These are phyloP conservation scores for Phaethon lepturus DNA, from an alignment of 2,113 vertebrate genomes.

Conservation along the genomic window DNA sequence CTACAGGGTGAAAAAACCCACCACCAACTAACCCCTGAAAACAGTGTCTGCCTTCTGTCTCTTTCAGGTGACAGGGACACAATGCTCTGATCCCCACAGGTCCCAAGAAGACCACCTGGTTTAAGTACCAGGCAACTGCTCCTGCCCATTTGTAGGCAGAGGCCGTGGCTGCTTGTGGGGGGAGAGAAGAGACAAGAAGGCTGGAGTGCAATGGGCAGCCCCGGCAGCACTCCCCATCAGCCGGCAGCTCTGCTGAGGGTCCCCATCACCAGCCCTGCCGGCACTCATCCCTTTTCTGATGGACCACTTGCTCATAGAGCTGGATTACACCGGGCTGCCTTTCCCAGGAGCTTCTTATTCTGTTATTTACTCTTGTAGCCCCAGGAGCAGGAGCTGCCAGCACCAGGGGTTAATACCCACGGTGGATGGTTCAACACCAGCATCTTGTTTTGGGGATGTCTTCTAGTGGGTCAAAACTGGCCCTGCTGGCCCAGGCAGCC, in stretches of 20 bases:
- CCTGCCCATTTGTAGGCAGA: neutral
- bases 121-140: neutral
- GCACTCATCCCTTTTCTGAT: neutral
- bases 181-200: neutral
- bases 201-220: neutral
- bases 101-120: neutral
- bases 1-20: neutral
- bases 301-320: accelerated
- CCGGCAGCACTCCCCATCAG: accelerated
- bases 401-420: neutral
- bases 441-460: neutral
- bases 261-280: neutral
- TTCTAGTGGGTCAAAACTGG: neutral
- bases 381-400: neutral
- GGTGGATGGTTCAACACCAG: accelerated
- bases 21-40: neutral
- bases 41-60: neutral
- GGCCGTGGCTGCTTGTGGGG: accelerated
- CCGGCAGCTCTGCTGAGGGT: neutral
- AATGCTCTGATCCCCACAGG: accelerated
- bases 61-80: neutral
- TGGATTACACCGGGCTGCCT: neutral
- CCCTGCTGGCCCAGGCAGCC: neutral
- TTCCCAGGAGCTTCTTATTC: accelerated
- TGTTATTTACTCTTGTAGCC: neutral